Evolutionary conservation across 1,140 invertebrate species (phyloP).

Genomic region (Atta texana): DNA sequence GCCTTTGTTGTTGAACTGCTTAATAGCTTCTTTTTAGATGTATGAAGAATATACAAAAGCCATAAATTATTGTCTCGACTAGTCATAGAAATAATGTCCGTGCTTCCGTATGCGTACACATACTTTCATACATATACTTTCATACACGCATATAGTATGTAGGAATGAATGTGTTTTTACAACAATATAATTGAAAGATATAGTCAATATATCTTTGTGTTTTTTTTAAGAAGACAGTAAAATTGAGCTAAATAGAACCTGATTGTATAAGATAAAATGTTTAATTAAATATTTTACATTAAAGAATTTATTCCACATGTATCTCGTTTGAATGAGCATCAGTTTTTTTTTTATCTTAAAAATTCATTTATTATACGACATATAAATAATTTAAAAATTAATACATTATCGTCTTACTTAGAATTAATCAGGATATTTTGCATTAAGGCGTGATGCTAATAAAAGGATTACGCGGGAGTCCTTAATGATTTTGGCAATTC

Average conservation of each 20-base stretch:
- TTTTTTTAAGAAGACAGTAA: neutral
- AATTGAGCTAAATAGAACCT: neutral
- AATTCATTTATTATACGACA: neutral
- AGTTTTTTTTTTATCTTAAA: neutral
- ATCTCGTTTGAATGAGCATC: neutral
- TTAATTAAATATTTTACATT: neutral
- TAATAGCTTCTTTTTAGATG: neutral
- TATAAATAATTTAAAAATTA: neutral
- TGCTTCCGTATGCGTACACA: neutral
- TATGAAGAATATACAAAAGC: neutral
- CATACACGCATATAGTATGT: neutral
- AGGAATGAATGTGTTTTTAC: neutral
- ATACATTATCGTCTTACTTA: neutral
- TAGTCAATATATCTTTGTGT: neutral
- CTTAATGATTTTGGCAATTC: constrained; percentile 15
- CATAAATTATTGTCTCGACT: constrained; percentile 2
- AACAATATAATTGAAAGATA: neutral
- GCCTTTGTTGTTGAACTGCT: neutral
- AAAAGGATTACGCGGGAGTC: neutral
- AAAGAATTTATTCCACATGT: neutral
- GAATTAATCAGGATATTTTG: neutral
- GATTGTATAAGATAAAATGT: no score
- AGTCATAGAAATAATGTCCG: neutral
- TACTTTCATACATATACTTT: no score
- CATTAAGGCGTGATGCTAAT: neutral